Conservation (phyloP, 2,888 invertebrate species). For the Drosophila sordidapex region DNA sequence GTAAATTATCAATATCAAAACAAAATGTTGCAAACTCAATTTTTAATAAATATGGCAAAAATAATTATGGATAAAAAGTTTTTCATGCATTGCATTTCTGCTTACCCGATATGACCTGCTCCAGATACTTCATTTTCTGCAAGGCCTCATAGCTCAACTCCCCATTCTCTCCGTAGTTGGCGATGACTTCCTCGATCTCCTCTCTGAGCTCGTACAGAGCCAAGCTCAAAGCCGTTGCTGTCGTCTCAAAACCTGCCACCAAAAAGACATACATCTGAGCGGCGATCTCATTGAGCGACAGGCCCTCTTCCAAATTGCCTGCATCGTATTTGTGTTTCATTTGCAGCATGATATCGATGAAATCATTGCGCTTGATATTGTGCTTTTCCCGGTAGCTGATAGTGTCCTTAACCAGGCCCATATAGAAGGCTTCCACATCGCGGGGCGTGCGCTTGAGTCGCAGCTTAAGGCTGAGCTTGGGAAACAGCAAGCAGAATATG, state of each 20-base stretch:
- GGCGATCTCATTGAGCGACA: constrained; percentile 79
- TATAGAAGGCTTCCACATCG: constrained; percentile 73
- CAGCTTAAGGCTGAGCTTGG: constrained; percentile 64
- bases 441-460: constrained; percentile 66
- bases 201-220: constrained; percentile 81
- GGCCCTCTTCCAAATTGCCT: constrained; percentile 70
- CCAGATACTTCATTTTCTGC: constrained; percentile 85
- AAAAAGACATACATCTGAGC: constrained; percentile 82
- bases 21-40: not conserved
- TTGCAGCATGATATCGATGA: constrained; percentile 85
- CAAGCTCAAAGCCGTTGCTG: constrained; percentile 85
- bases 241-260: constrained; percentile 85
- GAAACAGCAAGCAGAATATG: constrained; percentile 58
- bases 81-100: not conserved
- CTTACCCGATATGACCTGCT: constrained; percentile 85
- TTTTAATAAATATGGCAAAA: not conserved
- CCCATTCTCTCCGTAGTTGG: constrained; percentile 66
- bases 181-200: constrained; percentile 82
- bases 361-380: constrained; percentile 86
- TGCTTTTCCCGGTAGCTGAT: constrained; percentile 67
- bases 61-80: not conserved
- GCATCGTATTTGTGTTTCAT: constrained; percentile 64
- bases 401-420: constrained; percentile 65
- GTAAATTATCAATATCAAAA: not conserved
- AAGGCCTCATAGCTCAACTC: constrained; percentile 82